phyloP scores from a whole-genome alignment of 2,113 vertebrate genomes.

The Alosa alosa region DNA sequence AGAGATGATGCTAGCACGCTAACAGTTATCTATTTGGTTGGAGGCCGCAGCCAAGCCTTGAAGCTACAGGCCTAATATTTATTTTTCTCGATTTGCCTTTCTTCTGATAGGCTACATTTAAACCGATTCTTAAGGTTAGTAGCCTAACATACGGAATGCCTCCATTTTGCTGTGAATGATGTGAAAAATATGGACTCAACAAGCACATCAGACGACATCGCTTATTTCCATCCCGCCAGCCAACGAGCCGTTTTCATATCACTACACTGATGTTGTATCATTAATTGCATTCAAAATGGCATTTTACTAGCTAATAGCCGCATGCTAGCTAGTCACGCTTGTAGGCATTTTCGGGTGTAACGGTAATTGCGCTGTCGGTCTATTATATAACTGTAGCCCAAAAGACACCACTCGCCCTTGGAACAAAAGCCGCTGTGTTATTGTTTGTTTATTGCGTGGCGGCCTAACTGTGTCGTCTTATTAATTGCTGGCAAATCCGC shows the following conservation, averaged over 20 bases:
- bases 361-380: slow-evolving; percentile 32
- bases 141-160: not conserved
- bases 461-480: slow-evolving; percentile 30
- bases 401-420: slow-evolving; percentile 72
- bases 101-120: not conserved
- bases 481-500: slow-evolving; percentile 23
- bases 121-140: slow-evolving; percentile 1
- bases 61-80: not conserved
- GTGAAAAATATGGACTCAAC: not conserved
- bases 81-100: not conserved
- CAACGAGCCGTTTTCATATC: not conserved
- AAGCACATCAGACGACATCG: slow-evolving; percentile 9
- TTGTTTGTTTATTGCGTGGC: slow-evolving; percentile 54
- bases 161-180: slow-evolving; percentile 1
- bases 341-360: slow-evolving; percentile 39
- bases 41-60: slow-evolving; percentile 1
- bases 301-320: slow-evolving; percentile 9
- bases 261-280: slow-evolving; percentile 12
- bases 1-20: slow-evolving; percentile 19
- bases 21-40: slow-evolving; percentile 14
- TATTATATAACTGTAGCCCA: slow-evolving; percentile 69
- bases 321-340: slow-evolving; percentile 27
- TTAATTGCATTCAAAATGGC: slow-evolving; percentile 20
- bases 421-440: slow-evolving; percentile 66
- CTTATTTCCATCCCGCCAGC: not conserved